phyloP scores from a whole-genome alignment of 2,113 vertebrate species.

The Xerus inauris region DNA sequence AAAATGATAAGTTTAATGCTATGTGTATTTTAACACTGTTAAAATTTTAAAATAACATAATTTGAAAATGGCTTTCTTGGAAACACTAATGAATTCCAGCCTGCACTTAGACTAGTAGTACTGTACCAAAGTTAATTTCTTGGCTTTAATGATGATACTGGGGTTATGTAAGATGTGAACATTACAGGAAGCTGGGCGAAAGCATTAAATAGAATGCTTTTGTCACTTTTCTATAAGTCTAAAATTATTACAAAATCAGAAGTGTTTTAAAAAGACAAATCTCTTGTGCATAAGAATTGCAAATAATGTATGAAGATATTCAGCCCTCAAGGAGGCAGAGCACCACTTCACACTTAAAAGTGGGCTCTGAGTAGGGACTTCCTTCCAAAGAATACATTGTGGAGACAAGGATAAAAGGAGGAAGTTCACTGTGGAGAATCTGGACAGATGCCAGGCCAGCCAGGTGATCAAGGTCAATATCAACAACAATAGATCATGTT shows the following conservation, averaged over 20 bases:
- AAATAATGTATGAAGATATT: slow-evolving; percentile 33
- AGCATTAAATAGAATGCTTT: slow-evolving; percentile 8
- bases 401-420: not conserved
- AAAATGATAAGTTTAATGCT: not conserved
- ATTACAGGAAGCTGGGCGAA: not conserved
- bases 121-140: slow-evolving; percentile 19
- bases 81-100: not conserved
- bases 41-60: not conserved
- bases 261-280: not conserved
- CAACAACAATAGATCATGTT: not conserved
- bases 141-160: slow-evolving; percentile 22
- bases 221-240: not conserved
- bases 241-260: slow-evolving; percentile 27
- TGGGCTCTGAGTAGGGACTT: slow-evolving; percentile 21
- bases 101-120: not conserved
- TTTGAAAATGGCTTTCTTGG: not conserved
- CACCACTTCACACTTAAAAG: not conserved
- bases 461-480: not conserved
- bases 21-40: not conserved
- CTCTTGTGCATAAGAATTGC: not conserved
- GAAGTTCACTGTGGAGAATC: not conserved
- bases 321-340: not conserved
- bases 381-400: not conserved
- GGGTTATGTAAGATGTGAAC: not conserved
- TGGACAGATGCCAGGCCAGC: not conserved